Conservation (phyloP, 2,888 invertebrate genomes). For the Agrilus mali region DNA sequence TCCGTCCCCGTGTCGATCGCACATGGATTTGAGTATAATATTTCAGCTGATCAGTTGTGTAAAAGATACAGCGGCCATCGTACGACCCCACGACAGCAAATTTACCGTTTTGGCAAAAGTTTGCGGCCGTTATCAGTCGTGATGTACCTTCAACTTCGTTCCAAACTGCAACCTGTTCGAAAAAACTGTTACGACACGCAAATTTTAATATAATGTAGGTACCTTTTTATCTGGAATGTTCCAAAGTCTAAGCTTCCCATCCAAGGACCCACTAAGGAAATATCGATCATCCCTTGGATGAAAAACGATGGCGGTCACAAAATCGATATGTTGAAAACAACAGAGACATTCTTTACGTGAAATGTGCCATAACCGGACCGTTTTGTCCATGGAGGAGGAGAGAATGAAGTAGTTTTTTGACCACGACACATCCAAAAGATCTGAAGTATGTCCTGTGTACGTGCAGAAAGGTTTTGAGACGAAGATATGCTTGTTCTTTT, state of each 20-base stretch:
- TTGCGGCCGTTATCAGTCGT: constrained; percentile 91
- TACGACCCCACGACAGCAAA: constrained; percentile 98
- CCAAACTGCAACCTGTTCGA: constrained; percentile 76
- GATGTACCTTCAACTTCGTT: constrained; percentile 92
- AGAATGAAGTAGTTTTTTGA: constrained; percentile 96
- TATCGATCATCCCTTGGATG: constrained; percentile 86
- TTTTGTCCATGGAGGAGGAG: constrained; percentile 98
- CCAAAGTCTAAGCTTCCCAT: constrained; percentile 97
- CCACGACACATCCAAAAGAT: constrained; percentile 94
- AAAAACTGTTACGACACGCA: too few species aligned
- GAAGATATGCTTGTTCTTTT: constrained; percentile 57
- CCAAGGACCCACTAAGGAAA: constrained; percentile 93
- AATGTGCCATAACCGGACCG: constrained; percentile 95
- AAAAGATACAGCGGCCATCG: constrained; percentile 97
- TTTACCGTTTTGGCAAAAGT: constrained; percentile 95
- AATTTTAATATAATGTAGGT: constrained; percentile 4
- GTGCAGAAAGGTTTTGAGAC: constrained; percentile 84
- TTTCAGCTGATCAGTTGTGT: constrained; percentile 94
- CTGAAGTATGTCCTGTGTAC: constrained; percentile 91
- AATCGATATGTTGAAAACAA: constrained; percentile 98
- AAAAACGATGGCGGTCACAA: constrained; percentile 97
- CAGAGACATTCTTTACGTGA: constrained; percentile 94
- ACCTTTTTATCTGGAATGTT: constrained; percentile 97
- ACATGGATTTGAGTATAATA: constrained; percentile 98
- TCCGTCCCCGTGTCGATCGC: constrained; percentile 87